These are phyloP conservation scores for Mesitornis unicolor DNA, from an alignment of 2,113 vertebrate genomes.

Conservation along the genomic window DNA sequence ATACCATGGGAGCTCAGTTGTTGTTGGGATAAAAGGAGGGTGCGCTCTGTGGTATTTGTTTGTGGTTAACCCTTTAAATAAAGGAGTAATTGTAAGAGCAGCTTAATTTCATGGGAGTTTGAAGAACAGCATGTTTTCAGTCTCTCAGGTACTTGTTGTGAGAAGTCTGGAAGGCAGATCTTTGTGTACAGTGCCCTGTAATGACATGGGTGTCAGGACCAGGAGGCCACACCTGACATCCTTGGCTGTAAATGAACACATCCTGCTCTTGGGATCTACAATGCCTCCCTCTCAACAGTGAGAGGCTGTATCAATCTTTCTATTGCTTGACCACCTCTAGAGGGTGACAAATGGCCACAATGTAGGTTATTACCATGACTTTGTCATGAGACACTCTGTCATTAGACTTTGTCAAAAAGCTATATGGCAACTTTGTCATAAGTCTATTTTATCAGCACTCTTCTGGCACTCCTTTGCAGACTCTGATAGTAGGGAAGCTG, in stretches of 20 bases:
- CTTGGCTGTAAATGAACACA: neutral
- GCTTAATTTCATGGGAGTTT: neutral
- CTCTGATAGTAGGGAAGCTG: neutral
- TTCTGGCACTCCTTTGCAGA: neutral
- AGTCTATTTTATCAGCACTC: neutral
- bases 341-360: slow-evolving; percentile 20
- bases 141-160: neutral
- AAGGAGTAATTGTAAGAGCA: neutral
- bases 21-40: neutral
- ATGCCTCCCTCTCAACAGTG: neutral
- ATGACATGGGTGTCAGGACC: neutral
- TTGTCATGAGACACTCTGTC: neutral
- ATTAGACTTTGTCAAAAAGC: neutral
- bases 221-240: neutral
- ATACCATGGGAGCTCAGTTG: neutral
- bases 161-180: neutral
- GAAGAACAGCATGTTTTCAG: neutral
- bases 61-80: neutral
- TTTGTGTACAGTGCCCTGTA: accelerated
- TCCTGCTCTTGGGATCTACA: neutral
- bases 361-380: neutral
- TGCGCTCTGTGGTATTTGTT: neutral
- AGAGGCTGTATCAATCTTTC: neutral
- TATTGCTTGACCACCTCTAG: neutral
- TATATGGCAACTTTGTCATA: neutral